These are phyloP conservation scores for Zygogramma bicolorata DNA, from an alignment of 2,888 invertebrate species.

Conservation along the genomic window DNA sequence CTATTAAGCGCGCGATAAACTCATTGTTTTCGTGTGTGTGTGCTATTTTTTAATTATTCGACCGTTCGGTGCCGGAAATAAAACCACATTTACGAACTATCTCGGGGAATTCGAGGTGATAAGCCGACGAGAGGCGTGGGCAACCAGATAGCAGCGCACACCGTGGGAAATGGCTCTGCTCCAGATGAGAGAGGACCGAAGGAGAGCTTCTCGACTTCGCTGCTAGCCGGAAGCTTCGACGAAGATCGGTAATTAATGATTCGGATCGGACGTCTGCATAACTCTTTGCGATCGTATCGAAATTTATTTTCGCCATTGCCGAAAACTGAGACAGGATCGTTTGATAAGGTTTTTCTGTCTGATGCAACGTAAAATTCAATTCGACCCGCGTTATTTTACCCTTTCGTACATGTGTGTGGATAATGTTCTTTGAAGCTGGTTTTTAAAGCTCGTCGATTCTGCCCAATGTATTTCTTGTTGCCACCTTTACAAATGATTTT, in stretches of 20 bases:
- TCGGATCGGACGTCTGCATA: neutral
- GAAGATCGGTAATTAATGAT: slow-evolving; percentile 19
- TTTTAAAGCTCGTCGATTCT: no score
- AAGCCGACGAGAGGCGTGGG: slow-evolving; percentile 38
- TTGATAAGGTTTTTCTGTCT: no score
- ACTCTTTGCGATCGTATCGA: neutral
- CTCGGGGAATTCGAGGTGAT: slow-evolving; percentile 31
- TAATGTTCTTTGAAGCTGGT: no score
- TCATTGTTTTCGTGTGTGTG: neutral
- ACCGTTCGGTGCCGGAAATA: slow-evolving; percentile 26
- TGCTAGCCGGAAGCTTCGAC: slow-evolving; percentile 7
- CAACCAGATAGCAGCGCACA: slow-evolving; percentile 29
- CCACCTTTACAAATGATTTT: no score
- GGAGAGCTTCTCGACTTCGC: slow-evolving; percentile 11
- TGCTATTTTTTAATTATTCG: neutral
- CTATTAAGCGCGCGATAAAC: neutral
- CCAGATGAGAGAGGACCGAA: slow-evolving; percentile 18
- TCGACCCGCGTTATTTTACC: no score
- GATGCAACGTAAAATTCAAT: no score
- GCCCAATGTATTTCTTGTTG: no score
- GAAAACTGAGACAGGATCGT: neutral
- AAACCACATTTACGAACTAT: slow-evolving; percentile 32
- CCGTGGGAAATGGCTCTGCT: slow-evolving; percentile 41
- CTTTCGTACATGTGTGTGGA: no score
- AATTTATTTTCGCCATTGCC: neutral